Conservation (phyloP, 2,113 vertebrate genomes). For the Phrynocephalus versicolor region DNA sequence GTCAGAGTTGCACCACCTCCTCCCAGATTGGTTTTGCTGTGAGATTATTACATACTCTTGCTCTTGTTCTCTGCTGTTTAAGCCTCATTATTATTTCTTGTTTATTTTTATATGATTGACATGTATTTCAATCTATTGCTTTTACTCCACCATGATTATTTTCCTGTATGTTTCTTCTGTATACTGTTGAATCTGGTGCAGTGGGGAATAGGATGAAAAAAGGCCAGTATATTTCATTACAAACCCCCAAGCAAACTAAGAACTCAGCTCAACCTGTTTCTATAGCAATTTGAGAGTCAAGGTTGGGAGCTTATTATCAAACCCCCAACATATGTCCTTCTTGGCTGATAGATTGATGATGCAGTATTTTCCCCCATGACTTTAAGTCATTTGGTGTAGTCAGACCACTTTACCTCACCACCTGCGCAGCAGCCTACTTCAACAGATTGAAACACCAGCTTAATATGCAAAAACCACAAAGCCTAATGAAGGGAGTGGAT, state of each 20-base stretch:
- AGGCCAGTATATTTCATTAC: background rate
- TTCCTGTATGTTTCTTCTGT: background rate
- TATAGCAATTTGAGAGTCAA: background rate
- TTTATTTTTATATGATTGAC: background rate
- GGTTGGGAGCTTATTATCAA: background rate
- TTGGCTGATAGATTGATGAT: background rate
- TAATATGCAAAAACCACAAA: slow-evolving; percentile 44
- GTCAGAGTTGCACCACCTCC: background rate
- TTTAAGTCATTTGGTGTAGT: background rate
- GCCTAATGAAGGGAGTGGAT: slow-evolving; percentile 51
- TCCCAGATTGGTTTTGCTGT: background rate
- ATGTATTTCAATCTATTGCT: background rate
- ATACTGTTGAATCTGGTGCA: background rate
- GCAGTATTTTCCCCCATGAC: background rate
- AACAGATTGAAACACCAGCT: slow-evolving; percentile 12
- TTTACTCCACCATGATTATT: background rate
- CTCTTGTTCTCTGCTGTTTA: background rate
- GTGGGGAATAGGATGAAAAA: background rate
- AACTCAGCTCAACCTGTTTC: background rate
- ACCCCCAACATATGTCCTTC: no score
- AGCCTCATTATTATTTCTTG: background rate
- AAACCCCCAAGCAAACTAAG: background rate
- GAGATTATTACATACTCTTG: background rate
- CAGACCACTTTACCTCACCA: slow-evolving; percentile 18
- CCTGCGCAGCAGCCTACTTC: slow-evolving; percentile 38